Percentiles rank a stretch among this genome's conserved stretches.
These are phyloP conservation scores for Suricata suricatta DNA, from an alignment of 2,113 vertebrate genomes.

Conservation along the genomic window DNA sequence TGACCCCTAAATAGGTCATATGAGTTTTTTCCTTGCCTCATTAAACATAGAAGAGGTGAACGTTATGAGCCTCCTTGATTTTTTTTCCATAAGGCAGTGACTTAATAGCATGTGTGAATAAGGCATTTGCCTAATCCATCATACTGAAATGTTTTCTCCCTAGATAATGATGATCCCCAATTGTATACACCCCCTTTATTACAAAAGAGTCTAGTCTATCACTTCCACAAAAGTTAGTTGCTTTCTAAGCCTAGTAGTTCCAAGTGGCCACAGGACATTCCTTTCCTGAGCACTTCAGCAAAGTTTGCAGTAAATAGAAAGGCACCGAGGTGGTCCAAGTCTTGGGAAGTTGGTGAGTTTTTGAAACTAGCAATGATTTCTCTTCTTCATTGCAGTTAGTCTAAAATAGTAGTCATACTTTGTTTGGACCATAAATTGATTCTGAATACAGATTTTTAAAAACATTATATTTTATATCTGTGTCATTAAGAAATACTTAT, in stretches of 20 bases:
- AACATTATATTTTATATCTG: background rate
- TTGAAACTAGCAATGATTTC: conserved; percentile 3
- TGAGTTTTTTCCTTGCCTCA: conserved; percentile 70
- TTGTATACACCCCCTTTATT: conserved; percentile 37
- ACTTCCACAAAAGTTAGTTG: background rate
- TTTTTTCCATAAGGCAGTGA: conserved; percentile 38
- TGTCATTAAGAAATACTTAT: background rate
- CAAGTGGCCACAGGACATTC: background rate
- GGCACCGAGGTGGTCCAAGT: background rate
- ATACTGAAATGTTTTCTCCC: conserved; percentile 48
- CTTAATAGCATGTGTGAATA: conserved; percentile 61
- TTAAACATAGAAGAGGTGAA: conserved; percentile 66
- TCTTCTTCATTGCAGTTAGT: background rate
- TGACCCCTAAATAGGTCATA: conserved; percentile 64
- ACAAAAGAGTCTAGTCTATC: background rate
- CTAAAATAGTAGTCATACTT: background rate
- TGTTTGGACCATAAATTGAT: background rate
- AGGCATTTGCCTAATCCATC: conserved; percentile 67
- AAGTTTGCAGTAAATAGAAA: background rate
- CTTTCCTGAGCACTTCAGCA: background rate
- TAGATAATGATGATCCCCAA: conserved; percentile 58
- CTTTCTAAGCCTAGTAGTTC: background rate
- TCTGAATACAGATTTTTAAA: background rate
- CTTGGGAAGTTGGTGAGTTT: background rate
- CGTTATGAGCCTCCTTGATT: conserved; percentile 10